These are phyloP conservation scores for Anastatus disparis DNA, from an alignment of 1,140 invertebrate genomes.

Conservation along the genomic window DNA sequence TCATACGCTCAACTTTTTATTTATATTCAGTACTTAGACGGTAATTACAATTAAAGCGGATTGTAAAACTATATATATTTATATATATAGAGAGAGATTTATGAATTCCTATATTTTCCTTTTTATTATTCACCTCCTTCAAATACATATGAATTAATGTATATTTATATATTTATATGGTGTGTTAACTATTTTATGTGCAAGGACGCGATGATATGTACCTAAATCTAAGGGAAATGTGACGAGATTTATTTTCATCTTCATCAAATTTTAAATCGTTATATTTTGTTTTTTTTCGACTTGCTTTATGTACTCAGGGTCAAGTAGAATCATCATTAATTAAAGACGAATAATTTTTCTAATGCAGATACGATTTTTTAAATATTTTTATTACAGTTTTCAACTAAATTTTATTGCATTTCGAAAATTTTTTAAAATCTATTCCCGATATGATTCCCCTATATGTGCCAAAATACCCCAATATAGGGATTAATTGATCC, in stretches of 20 bases:
- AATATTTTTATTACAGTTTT: no score
- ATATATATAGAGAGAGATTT: constrained; percentile 1
- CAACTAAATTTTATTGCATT: no score
- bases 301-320: no score
- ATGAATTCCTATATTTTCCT: constrained; percentile 2
- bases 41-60: constrained; percentile 33
- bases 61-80: constrained; percentile 9
- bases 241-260: neutral
- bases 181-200: constrained; percentile 41
- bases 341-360: no score
- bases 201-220: constrained; percentile 63
- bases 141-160: constrained; percentile 34
- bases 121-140: neutral
- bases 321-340: no score
- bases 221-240: constrained; percentile 43
- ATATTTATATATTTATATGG: constrained; percentile 41
- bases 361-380: no score
- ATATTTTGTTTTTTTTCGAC: no score
- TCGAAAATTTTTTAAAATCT: no score
- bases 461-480: no score
- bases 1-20: neutral
- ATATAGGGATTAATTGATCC: no score
- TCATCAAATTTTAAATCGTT: no score
- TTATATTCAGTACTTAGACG: constrained; percentile 1
- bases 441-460: no score